These are phyloP conservation scores for Molanna angustata DNA, from an alignment of 2,888 invertebrate species.

Conservation along the genomic window DNA sequence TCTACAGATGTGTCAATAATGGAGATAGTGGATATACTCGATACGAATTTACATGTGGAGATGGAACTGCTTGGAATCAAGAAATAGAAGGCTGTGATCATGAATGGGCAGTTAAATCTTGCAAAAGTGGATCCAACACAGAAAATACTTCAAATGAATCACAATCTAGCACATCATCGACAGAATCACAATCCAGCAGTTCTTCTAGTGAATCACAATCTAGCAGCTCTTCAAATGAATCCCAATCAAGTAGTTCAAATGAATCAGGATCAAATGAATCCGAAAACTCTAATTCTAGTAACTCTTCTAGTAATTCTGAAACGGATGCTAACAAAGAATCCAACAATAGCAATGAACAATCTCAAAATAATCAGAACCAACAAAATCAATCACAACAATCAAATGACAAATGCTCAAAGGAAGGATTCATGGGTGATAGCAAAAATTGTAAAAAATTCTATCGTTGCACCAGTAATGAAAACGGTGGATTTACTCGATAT, in stretches of 20 bases:
- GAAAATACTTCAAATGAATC: too few relatives aligned
- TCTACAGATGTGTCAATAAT: conserved; percentile 71
- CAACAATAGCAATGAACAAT: neutral
- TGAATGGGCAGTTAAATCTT: conserved; percentile 58
- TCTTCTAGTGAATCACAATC: neutral
- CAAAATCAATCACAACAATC: neutral
- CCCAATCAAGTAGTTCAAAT: conserved; percentile 12
- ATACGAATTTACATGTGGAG: conserved; percentile 69
- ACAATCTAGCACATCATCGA: neutral
- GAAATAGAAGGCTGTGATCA: conserved; percentile 62
- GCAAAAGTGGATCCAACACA: conserved; percentile 34
- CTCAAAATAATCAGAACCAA: neutral
- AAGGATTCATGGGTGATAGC: conserved; percentile 49
- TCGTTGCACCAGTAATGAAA: conserved; percentile 50
- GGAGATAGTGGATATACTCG: conserved; percentile 58
- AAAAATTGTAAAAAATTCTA: conserved; percentile 53
- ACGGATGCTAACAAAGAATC: neutral
- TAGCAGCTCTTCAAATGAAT: conserved; percentile 11
- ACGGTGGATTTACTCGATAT: conserved; percentile 50
- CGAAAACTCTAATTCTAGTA: conserved; percentile 4
- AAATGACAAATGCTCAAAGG: conserved; percentile 41
- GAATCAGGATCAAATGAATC: conserved; percentile 14
- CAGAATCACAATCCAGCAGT: neutral
- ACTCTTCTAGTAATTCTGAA: neutral
- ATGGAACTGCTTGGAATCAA: conserved; percentile 69